Conservation (phyloP, 2,888 invertebrate genomes). For the Bimastos eiseni region DNA sequence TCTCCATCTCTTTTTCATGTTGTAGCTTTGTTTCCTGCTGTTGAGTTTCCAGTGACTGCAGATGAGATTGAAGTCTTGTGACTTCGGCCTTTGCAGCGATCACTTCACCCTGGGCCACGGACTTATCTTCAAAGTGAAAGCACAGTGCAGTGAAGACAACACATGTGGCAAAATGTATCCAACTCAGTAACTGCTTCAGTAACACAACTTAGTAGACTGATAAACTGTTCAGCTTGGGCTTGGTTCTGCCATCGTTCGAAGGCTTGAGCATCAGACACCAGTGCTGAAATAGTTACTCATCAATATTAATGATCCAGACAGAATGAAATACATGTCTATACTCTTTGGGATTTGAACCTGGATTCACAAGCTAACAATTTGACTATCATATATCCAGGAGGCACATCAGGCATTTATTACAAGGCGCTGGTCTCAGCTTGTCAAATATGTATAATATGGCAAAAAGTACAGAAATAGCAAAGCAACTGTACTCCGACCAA, state of each 20-base stretch:
- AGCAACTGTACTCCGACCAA: no score
- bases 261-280: no score
- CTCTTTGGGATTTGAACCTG: not conserved
- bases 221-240: no score
- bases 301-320: not conserved
- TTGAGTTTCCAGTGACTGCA: not conserved
- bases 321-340: no score
- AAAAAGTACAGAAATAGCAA: not conserved
- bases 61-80: not conserved
- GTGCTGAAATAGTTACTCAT: not conserved
- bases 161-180: not conserved
- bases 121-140: conserved; percentile 1
- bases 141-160: not conserved
- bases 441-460: not conserved
- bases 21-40: not conserved
- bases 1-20: not conserved
- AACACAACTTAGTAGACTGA: not conserved
- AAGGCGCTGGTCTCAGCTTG: not conserved
- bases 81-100: not conserved
- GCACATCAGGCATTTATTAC: not conserved
- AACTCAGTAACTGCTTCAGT: no score
- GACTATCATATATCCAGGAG: not conserved
- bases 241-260: no score
- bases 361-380: not conserved
- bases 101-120: not conserved